phyloP scores from a whole-genome alignment of 2,113 vertebrate genomes.

The Sander vitreus region DNA sequence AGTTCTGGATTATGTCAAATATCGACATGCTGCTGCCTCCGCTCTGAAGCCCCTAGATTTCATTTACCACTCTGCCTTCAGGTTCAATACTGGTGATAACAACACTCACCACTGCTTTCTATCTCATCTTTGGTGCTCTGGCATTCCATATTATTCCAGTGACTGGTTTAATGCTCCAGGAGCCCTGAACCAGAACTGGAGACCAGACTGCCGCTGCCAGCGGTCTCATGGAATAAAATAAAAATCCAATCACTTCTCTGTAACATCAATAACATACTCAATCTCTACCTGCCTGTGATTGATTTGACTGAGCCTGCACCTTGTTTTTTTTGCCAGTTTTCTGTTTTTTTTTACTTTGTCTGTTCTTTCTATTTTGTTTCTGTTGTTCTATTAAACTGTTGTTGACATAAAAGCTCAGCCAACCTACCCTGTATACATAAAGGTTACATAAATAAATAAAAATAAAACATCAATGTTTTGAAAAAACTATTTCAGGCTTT shows the following conservation, averaged over 20 bases:
- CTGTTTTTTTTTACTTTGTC: neutral
- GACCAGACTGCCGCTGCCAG: constrained; percentile 23
- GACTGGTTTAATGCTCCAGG: constrained; percentile 23
- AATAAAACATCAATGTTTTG: neutral
- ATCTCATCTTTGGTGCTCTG: constrained; percentile 39
- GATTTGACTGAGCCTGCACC: neutral
- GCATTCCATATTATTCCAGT: constrained; percentile 24
- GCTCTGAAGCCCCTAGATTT: neutral
- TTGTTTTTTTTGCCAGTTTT: neutral
- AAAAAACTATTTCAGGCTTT: neutral
- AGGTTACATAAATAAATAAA: neutral
- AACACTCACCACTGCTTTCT: constrained; percentile 18
- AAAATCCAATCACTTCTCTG: constrained; percentile 4
- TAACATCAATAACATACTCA: neutral
- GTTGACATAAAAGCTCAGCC: neutral
- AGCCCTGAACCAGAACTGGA: constrained; percentile 27
- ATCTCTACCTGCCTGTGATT: neutral
- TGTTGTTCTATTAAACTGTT: neutral
- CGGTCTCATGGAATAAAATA: constrained; percentile 22
- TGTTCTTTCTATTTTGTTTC: neutral
- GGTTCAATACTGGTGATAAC: constrained; percentile 30
- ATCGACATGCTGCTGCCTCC: constrained; percentile 18
- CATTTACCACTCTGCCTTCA: constrained; percentile 18
- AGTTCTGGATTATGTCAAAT: constrained; percentile 16
- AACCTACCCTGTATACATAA: neutral